Evolutionary conservation across 2,888 invertebrate species (phyloP).

Genomic region (Archips xylosteana): DNA sequence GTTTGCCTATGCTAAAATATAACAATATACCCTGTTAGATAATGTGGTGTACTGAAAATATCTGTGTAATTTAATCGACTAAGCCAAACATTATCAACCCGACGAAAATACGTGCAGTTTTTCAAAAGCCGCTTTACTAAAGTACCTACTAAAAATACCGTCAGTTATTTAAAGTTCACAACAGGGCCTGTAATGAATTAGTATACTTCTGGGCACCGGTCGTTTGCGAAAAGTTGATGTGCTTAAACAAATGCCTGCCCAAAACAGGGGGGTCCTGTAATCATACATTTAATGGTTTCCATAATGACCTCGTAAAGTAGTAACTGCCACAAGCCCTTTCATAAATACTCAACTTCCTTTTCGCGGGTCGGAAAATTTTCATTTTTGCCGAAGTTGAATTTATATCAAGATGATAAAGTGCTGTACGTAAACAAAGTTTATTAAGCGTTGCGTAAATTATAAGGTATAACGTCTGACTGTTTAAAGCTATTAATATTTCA

Average conservation of each 20-base stretch:
- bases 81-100: neutral
- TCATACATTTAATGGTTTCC: slow-evolving; percentile 81
- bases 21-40: too few relatives aligned
- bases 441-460: slow-evolving; percentile 35
- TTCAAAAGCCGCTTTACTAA: neutral
- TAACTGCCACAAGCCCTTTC: slow-evolving; percentile 72
- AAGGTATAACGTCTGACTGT: slow-evolving; percentile 1
- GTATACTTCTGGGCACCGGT: slow-evolving; percentile 62
- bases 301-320: slow-evolving; percentile 82
- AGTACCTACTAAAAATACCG: slow-evolving; percentile 61
- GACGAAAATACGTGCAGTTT: neutral
- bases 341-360: slow-evolving; percentile 74
- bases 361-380: slow-evolving; percentile 54
- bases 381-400: slow-evolving; percentile 45
- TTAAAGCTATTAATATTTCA: slow-evolving; percentile 6
- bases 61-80: neutral
- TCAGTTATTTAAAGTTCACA: slow-evolving; percentile 67
- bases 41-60: too few relatives aligned
- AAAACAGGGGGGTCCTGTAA: slow-evolving; percentile 73
- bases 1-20: too few relatives aligned
- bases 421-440: slow-evolving; percentile 41
- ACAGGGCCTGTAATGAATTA: slow-evolving; percentile 47
- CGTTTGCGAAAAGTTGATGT: slow-evolving; percentile 80
- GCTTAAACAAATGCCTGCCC: slow-evolving; percentile 78
- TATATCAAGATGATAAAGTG: slow-evolving; percentile 39